phyloP scores from a whole-genome alignment of 2,888 invertebrate genomes.

The Muschampia plurimacula region DNA sequence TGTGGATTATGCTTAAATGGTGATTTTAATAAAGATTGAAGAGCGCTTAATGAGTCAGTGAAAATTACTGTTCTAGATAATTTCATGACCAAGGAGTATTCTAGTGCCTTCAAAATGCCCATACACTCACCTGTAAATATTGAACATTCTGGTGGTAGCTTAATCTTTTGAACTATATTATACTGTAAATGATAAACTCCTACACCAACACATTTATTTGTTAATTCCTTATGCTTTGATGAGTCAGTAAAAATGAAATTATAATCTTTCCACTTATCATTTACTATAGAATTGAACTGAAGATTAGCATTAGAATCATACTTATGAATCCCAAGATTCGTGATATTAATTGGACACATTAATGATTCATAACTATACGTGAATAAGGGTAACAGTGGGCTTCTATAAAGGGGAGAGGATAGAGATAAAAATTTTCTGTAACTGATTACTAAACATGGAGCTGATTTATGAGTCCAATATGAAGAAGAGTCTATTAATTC shows the following conservation, averaged over 20 bases:
- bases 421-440: conserved; percentile 9
- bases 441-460: not conserved
- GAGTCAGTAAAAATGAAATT: conserved; percentile 4
- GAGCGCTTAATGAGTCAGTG: too few species aligned
- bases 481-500: not conserved
- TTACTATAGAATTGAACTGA: not conserved
- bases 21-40: too few species aligned
- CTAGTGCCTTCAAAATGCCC: not conserved
- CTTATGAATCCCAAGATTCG: not conserved
- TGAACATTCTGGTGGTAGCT: conserved; percentile 44
- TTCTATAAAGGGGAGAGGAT: not conserved
- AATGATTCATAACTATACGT: not conserved
- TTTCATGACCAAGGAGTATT: not conserved
- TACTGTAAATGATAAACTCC: conserved; percentile 11
- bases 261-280: too few species aligned
- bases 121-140: conserved; percentile 15
- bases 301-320: not conserved
- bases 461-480: not conserved
- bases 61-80: too few species aligned
- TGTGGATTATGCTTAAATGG: too few species aligned
- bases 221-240: not conserved
- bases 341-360: not conserved
- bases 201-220: too few species aligned
- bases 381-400: not conserved
- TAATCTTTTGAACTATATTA: conserved; percentile 30